Evolutionary conservation across 1,140 invertebrate genomes (phyloP), one percentile per base, ranked within the genome.

Genomic region (Zaprionus camerounensis): DNA sequence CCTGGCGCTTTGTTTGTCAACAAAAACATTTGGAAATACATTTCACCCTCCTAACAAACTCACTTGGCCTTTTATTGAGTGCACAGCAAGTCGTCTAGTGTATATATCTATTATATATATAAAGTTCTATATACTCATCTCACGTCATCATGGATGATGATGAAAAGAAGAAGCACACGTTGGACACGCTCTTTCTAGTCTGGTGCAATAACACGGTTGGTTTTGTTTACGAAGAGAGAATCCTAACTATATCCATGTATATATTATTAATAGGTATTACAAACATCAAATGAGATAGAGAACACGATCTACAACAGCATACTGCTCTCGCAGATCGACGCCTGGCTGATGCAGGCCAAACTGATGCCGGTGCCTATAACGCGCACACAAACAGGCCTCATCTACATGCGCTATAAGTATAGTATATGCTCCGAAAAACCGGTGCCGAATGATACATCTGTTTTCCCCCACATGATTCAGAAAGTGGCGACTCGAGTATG

Each of bases 321-420:
- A 20, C 66, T 92, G 15, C 74, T 92, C 3, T 91, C 91, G 0
- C 91, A 92, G 63, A 69, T 92, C 1, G 91, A 92, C 67, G 57
- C 49, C 55, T 92, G 91, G 91, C 68, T 92, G 31, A 76, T 81
- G 24, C 91, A 92, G 56, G 83, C 91, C 7, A 91, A 90, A 62
- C 56, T 92, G 5, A 80, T 92, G 71, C 88, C 79, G 12, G 46
- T n/a, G 5, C 80, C 76, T 38, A 86, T 92, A 38, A 75, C 91
- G 2, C 74, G 85, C 12, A 86, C 71, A 0, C 91, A 92, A 55
- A 92, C 91, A 0, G 91, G 91, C 11, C 69, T 92, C 5, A 72
- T 84, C 44, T 92, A 92, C n/a, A 92, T 92, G 87, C 77, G 85
- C 26, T 92, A 92, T 28, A 91, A 88, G 91, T 92, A 77, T 6